Evolutionary conservation across 1,140 invertebrate species (phyloP).

Genomic region (Macrotrachela quadricornifera): DNA sequence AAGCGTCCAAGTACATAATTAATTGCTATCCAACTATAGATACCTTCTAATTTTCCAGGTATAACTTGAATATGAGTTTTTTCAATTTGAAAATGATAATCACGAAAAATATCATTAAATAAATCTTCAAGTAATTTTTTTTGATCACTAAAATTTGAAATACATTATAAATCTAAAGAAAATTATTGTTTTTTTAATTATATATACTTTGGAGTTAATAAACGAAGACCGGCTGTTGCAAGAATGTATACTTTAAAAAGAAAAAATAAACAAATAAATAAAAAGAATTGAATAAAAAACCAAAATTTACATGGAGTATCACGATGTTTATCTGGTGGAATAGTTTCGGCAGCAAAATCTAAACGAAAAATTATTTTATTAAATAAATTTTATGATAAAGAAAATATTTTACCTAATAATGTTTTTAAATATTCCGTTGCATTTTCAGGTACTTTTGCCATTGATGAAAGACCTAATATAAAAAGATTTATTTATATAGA

Average conservation of each 20-base stretch:
- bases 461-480: conserved; percentile 28
- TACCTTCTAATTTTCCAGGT: conserved; percentile 36
- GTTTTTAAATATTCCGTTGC: conserved; percentile 26
- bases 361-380: conserved; percentile 13
- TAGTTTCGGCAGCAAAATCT: conserved; percentile 30
- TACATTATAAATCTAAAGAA: background rate
- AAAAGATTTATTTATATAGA: background rate
- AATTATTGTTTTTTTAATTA: background rate
- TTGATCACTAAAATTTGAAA: conserved; percentile 32
- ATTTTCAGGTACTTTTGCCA: conserved; percentile 25
- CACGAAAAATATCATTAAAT: conserved; percentile 26
- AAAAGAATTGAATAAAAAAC: too few species aligned
- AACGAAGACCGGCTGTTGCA: conserved; percentile 38
- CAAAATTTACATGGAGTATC: conserved; percentile 22
- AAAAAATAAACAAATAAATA: too few species aligned
- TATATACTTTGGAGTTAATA: conserved; percentile 25
- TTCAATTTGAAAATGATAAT: conserved; percentile 32
- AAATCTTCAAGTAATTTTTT: conserved; percentile 31
- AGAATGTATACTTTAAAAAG: conserved; percentile 36
- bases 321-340: conserved; percentile 30
- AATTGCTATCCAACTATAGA: conserved; percentile 39
- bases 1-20: conserved; percentile 36
- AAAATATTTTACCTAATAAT: conserved; percentile 11
- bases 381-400: conserved; percentile 18
- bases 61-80: conserved; percentile 36